Evolutionary conservation across 2,888 invertebrate genomes (phyloP).

Genomic region (Hirtodrosophila confusa): DNA sequence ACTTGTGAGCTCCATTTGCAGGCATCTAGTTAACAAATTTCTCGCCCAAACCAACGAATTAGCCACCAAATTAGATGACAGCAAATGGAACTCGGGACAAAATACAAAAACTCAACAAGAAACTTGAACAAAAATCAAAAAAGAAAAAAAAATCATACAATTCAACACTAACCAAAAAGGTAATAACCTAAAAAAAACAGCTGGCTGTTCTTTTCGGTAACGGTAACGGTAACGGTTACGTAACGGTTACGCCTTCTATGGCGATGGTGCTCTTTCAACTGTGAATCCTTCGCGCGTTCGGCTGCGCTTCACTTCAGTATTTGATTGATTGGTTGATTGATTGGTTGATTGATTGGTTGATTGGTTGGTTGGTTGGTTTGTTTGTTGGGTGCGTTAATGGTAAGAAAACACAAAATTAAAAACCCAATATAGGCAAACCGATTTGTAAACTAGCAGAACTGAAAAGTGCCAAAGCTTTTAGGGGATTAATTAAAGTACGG

Average conservation of each 20-base stretch:
- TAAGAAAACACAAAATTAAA: slow-evolving; percentile 60
- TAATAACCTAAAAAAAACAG: slow-evolving; percentile 55
- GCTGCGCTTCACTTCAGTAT: slow-evolving; percentile 89
- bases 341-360: slow-evolving; percentile 44
- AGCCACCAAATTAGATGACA: neutral
- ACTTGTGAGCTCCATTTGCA: slow-evolving; percentile 29
- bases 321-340: slow-evolving; percentile 40
- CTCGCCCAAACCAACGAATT: too few relatives aligned
- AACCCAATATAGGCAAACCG: slow-evolving; percentile 62
- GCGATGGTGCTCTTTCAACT: slow-evolving; percentile 86
- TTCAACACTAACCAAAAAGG: slow-evolving; percentile 65
- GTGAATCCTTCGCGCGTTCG: slow-evolving; percentile 90
- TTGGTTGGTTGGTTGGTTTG: slow-evolving; percentile 36
- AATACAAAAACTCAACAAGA: slow-evolving; percentile 17
- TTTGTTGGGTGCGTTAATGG: slow-evolving; percentile 70
- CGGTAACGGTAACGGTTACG: slow-evolving; percentile 37
- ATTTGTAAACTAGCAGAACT: slow-evolving; percentile 58
- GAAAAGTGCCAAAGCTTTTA: slow-evolving; percentile 39
- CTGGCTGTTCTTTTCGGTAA: slow-evolving; percentile 40
- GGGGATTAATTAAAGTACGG: slow-evolving; percentile 12
- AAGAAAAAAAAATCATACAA: slow-evolving; percentile 16
- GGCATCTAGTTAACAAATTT: slow-evolving; percentile 14
- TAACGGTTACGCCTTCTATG: slow-evolving; percentile 64
- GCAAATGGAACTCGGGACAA: slow-evolving; percentile 29
- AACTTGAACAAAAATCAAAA: slow-evolving; percentile 44